Percentiles rank a stretch among this genome's conserved stretches.
These are phyloP conservation scores for Leptoteleia sp. DNA, from an alignment of 1,140 invertebrate species.

Conservation along the genomic window DNA sequence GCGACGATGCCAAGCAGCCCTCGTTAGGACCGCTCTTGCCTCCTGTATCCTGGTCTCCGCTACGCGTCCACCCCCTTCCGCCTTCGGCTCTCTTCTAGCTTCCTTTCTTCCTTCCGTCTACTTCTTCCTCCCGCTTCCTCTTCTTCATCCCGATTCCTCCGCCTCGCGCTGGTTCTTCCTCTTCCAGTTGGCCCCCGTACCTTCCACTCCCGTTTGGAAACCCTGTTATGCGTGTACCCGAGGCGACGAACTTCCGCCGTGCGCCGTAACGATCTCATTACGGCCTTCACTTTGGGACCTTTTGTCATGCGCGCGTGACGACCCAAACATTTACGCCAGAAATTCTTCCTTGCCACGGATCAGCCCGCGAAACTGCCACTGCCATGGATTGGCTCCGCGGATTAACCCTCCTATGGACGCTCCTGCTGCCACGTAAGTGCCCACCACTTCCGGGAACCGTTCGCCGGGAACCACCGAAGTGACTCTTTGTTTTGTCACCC, in stretches of 20 bases:
- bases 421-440: conserved; percentile 52
- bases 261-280: conserved; percentile 38
- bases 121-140: conserved; percentile 1
- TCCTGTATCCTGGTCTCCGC: too few species aligned
- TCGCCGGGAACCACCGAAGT: not conserved
- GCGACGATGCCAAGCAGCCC: too few species aligned
- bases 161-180: too few species aligned
- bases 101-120: too few species aligned
- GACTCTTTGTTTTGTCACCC: conserved; percentile 10
- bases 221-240: too few species aligned
- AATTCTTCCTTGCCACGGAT: conserved; percentile 32
- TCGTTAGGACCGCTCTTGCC: too few species aligned
- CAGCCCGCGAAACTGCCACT: conserved; percentile 2
- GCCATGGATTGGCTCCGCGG: conserved; percentile 43
- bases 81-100: too few species aligned
- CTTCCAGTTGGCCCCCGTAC: too few species aligned
- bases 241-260: conserved; percentile 6
- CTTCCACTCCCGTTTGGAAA: too few species aligned
- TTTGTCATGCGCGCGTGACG: conserved; percentile 59
- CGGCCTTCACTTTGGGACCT: conserved; percentile 28
- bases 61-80: too few species aligned
- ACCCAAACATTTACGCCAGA: conserved; percentile 22
- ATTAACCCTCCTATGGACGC: conserved; percentile 24
- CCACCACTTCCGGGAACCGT: not conserved
- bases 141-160: not conserved